Percentiles rank a stretch among this genome's conserved stretches.
Evolutionary conservation across 1,140 invertebrate species (phyloP).

Genomic region (Rhopalosiphum padi): DNA sequence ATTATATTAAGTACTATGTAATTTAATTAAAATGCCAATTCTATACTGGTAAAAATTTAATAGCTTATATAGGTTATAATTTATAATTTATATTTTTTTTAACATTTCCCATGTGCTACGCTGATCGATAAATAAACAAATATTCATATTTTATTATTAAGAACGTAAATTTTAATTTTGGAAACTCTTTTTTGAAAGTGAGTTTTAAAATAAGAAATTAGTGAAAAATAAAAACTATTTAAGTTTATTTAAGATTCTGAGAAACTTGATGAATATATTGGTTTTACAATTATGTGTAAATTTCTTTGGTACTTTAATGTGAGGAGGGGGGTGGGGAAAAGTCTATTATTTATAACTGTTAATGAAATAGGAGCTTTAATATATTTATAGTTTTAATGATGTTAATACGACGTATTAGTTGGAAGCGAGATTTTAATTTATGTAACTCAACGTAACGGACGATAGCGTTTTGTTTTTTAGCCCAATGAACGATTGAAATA

Average conservation of each 20-base stretch:
- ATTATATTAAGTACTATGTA: background rate
- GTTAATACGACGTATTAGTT: background rate
- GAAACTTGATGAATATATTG: background rate
- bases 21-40: background rate
- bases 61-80: background rate
- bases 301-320: background rate
- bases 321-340: too few species aligned
- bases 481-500: too few species aligned
- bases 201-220: background rate
- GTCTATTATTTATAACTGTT: background rate
- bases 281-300: background rate
- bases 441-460: too few species aligned
- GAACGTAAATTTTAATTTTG: background rate
- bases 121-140: background rate
- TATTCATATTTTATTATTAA: background rate
- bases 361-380: background rate
- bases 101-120: background rate
- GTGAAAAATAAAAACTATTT: background rate
- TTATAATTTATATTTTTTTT: background rate
- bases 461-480: too few species aligned
- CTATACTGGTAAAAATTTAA: background rate
- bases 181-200: background rate
- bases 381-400: background rate
- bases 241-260: background rate
- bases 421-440: background rate